phyloP scores from a whole-genome alignment of 1,140 invertebrate genomes.

The Penaeus chinensis region DNA sequence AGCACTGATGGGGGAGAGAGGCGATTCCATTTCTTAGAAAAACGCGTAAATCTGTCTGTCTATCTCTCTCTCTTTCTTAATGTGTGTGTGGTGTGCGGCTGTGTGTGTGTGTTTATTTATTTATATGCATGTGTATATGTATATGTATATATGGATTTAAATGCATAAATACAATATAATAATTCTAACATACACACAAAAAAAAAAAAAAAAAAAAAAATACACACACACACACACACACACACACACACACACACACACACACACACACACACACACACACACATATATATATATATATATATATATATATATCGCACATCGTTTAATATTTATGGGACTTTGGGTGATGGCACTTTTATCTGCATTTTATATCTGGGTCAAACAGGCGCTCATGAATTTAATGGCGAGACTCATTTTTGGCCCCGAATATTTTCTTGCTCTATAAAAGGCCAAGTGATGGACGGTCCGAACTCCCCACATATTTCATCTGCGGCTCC shows the following conservation, averaged over 20 bases:
- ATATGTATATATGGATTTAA: slow-evolving; percentile 3
- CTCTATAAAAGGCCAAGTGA: too few relatives aligned
- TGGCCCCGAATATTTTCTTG: too few relatives aligned
- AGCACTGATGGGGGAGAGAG: too few relatives aligned
- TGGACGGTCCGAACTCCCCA: too few relatives aligned
- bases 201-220: not conserved
- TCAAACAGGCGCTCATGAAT: too few relatives aligned
- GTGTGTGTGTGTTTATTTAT: not conserved
- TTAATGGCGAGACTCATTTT: too few relatives aligned
- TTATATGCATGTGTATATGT: not conserved
- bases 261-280: too few relatives aligned
- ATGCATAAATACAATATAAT: slow-evolving; percentile 13
- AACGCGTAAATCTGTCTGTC: too few relatives aligned
- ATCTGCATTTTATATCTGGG: too few relatives aligned
- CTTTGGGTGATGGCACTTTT: too few relatives aligned
- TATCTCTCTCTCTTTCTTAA: not conserved
- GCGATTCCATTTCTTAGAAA: too few relatives aligned
- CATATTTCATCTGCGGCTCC: too few relatives aligned
- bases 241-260: not conserved
- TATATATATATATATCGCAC: not conserved
- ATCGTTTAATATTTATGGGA: not conserved
- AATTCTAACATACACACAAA: not conserved
- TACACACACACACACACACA: slow-evolving; percentile 9
- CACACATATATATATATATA: not conserved
- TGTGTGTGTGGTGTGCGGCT: not conserved